Conservation (phyloP, 2,888 invertebrate genomes). For the Lithodes maja region DNA sequence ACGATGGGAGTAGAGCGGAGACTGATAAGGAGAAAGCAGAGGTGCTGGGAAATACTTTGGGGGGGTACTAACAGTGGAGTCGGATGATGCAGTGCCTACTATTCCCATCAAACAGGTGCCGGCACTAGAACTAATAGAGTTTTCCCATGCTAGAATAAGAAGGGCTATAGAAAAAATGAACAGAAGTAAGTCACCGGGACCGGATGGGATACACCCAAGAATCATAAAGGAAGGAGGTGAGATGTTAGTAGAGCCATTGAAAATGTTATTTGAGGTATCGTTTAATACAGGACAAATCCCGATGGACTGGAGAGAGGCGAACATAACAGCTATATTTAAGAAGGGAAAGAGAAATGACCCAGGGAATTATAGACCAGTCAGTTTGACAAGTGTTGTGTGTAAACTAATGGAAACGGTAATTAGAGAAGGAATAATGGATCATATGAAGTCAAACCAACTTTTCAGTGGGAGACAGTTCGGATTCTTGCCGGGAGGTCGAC, state of each 20-base stretch:
- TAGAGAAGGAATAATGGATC: too few relatives aligned
- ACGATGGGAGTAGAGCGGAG: neutral
- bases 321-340: too few relatives aligned
- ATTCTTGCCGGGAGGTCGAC: too few relatives aligned
- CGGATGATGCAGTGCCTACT: too few relatives aligned
- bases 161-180: too few relatives aligned
- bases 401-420: too few relatives aligned
- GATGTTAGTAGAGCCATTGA: neutral
- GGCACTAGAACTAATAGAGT: neutral
- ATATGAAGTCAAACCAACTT: too few relatives aligned
- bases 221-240: neutral
- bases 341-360: too few relatives aligned
- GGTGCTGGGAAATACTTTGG: neutral
- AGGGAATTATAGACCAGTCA: too few relatives aligned
- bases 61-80: neutral
- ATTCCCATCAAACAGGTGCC: neutral
- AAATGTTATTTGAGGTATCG: neutral
- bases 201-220: neutral
- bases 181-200: neutral
- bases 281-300: neutral
- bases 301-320: too few relatives aligned
- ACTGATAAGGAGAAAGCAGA: constrained; percentile 6
- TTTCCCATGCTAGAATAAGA: neutral
- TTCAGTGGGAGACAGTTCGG: too few relatives aligned
- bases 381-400: too few relatives aligned